Evolutionary conservation across 1,140 invertebrate genomes (phyloP), one percentile per base, ranked within the genome.

Genomic region (Nixonia krombeini): DNA sequence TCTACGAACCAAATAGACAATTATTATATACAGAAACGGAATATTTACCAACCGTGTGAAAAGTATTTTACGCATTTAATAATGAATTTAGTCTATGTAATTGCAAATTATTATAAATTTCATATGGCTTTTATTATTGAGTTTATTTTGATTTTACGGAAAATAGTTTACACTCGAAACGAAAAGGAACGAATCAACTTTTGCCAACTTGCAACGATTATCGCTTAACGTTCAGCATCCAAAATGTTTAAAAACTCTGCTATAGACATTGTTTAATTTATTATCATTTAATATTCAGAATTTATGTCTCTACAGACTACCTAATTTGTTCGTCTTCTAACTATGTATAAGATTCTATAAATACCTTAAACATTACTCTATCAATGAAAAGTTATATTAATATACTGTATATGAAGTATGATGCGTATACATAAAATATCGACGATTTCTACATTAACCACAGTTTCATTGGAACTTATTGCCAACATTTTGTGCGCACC

Each of bases 391-490:
- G 51, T 52, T 62, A 35, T 50, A 58, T 62, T n/a, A 62, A 33
- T 62, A 68, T 62, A 42, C 41, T 57, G 47, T 57, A 57, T 68
- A 57, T 8, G 9, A 21, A 47, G 63, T 66, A 59, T 50, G 53
- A 62, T 52, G 51, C 51, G 45, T 57, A 68, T 61, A 68, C 64
- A 52, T 52, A 57, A 61, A 61, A 61, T 68, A 61, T 61, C 35
- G 26, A 67, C 56, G 42, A 57, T 40, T 42, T 56, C 52, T 68
- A 68, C 51, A 33, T 18, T 61, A 62, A 41, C 40, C 49, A 47
- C 57, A 53, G 45, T 50, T 25, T 57, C 42, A 68, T 37, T 68
- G 52, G 52, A 68, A 61, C 64, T 68, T 68, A 68, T 68, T 68
- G 64, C 64, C 57, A 68, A 68, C 52, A 47, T 57, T 51, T 62